Evolutionary conservation across 2,113 vertebrate species (phyloP), one percentile per base, ranked within the genome.

Genomic region (Gymnogyps californianus): DNA sequence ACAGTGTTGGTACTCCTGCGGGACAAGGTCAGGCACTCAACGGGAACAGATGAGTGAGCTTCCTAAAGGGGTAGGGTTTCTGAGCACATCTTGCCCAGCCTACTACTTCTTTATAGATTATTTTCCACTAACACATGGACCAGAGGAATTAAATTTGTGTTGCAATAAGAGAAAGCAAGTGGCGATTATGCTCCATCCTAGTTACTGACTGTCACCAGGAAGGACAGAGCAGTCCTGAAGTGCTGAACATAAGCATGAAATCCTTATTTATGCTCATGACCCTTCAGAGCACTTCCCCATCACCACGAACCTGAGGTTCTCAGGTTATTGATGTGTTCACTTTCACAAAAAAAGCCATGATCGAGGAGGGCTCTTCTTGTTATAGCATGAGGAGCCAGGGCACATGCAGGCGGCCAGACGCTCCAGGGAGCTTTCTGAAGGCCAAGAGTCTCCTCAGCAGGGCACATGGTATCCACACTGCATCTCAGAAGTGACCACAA

Each of bases 331-430:
- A 3, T 3, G 7, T n/a, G 44, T 26, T 89, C 66, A 51, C 4
- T 40, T 13, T 38, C 44, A 71, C 16, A 20, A 57, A 83, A 74
- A 55, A 40, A 32, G 1, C 3, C 61, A 38, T 7, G 2, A 77
- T 9, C 1, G 4, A 3, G 26, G 7, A 69, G 13, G 25, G 28
- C 6, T 80, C 10, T 13, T 65, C 42, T 34, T 57, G 8, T 38
- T 42, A 6, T 1, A 61, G 15, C 38, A 32, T 7, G 10, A 66
- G 6, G 22, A 82, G 40, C 8, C 44, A 51, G 42, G 20, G 28
- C 17, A 46, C 2, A 1, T 0, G 0, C 19, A 21, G 42, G n/a
- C 14, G 3, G 9, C n/a, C 42, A 85, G 29, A 64, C 7, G 9
- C 42, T 79, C 61, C 31, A 85, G 5, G 11, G 7, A 67, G 25